Conservation (phyloP, 2,888 invertebrate genomes). For the Temnothorax rugatulus region DNA sequence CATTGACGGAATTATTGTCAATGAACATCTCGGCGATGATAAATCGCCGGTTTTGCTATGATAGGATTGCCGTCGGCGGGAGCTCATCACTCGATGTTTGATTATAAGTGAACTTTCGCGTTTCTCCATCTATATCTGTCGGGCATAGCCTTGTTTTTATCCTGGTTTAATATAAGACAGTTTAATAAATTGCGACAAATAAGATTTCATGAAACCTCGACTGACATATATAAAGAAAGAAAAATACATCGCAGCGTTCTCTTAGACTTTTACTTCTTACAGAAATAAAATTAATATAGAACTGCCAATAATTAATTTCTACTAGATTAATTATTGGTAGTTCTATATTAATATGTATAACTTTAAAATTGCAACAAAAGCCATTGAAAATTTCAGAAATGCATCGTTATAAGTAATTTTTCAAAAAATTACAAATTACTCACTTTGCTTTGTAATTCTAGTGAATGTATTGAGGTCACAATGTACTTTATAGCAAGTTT, state of each 20-base stretch:
- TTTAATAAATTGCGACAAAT: neutral
- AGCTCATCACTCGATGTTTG: neutral
- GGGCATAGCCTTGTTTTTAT: neutral
- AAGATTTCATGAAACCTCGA: neutral
- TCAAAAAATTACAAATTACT: neutral
- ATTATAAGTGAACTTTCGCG: neutral
- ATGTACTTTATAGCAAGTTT: neutral
- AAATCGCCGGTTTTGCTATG: constrained; percentile 2
- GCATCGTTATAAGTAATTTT: neutral
- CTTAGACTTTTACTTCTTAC: neutral
- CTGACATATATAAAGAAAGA: neutral
- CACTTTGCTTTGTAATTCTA: neutral
- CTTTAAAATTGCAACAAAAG: neutral
- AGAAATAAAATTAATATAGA: neutral
- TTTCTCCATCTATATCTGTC: neutral
- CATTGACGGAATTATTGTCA: constrained; percentile 40
- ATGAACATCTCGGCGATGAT: constrained; percentile 57
- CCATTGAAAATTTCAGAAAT: neutral
- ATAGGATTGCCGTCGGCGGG: neutral
- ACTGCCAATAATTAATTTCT: neutral
- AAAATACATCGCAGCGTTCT: neutral
- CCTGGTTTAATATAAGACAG: neutral
- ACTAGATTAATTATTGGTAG: no score
- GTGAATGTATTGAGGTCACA: neutral
- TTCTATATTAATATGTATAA: no score